Evolutionary conservation across 2,113 vertebrate genomes (phyloP).

Genomic region (Melanostigma gelatinosum): DNA sequence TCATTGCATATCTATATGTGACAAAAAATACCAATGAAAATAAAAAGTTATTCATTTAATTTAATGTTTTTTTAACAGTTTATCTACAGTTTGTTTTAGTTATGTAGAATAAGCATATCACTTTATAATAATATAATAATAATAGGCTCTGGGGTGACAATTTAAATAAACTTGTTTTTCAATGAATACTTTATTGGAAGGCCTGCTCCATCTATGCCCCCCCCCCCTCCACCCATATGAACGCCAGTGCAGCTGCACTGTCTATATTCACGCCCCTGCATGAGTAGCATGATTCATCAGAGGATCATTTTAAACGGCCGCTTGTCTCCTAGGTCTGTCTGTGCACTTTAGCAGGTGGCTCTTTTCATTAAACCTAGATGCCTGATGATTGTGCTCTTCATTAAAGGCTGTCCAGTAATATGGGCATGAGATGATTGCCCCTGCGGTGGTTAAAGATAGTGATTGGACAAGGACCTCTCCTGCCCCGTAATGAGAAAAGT

Average conservation of each 20-base stretch:
- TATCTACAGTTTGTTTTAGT: background rate
- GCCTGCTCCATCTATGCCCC: background rate
- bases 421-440: slow-evolving; percentile 75
- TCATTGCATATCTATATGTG: too few species aligned
- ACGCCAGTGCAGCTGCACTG: background rate
- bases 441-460: slow-evolving; percentile 77
- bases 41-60: too few species aligned
- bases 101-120: background rate
- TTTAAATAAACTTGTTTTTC: background rate
- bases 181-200: background rate
- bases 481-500: slow-evolving; percentile 77
- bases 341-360: slow-evolving; percentile 70
- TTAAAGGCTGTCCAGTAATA: slow-evolving; percentile 78
- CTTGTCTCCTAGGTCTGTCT: slow-evolving; percentile 58
- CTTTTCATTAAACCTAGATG: slow-evolving; percentile 84
- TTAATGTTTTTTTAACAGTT: too few species aligned
- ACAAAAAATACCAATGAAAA: too few species aligned
- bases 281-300: slow-evolving; percentile 58
- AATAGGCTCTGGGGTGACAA: background rate
- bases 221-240: background rate
- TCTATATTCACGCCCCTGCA: background rate
- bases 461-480: slow-evolving; percentile 56
- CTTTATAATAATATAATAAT: background rate
- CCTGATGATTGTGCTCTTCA: slow-evolving; percentile 78
- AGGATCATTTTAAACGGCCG: slow-evolving; percentile 46